Percentiles rank a stretch among this genome's conserved stretches.
These are phyloP conservation scores for Stenchaetothrips biformis DNA, from an alignment of 2,888 invertebrate genomes.

Conservation along the genomic window DNA sequence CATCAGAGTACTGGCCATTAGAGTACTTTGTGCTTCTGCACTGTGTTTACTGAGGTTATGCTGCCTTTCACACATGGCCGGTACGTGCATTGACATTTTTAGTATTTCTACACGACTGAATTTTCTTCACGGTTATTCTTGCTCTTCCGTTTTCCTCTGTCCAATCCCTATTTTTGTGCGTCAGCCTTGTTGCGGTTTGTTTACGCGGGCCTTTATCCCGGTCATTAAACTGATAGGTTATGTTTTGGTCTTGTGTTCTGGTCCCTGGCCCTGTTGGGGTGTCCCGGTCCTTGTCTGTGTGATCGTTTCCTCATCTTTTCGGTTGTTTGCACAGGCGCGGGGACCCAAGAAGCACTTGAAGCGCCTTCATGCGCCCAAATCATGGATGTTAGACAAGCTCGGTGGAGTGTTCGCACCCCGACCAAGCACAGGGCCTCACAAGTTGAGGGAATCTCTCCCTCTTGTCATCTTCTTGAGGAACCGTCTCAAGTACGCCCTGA, in stretches of 20 bases:
- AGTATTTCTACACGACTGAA: too few relatives aligned
- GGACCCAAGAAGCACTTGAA: slow-evolving; percentile 99
- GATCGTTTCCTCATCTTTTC: not conserved
- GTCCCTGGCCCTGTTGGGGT: not conserved
- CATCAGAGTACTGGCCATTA: not conserved
- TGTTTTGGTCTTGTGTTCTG: not conserved
- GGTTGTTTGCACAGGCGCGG: slow-evolving; percentile 66
- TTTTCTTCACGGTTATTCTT: too few relatives aligned
- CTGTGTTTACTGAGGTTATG: not conserved
- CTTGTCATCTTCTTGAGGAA: slow-evolving; percentile 95
- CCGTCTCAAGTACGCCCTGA: slow-evolving; percentile 95
- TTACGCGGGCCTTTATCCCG: not conserved
- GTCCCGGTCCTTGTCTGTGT: not conserved
- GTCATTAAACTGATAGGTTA: not conserved
- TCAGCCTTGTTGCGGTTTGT: not conserved
- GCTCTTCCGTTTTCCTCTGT: too few relatives aligned
- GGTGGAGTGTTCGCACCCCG: slow-evolving; percentile 97
- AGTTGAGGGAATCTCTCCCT: slow-evolving; percentile 93
- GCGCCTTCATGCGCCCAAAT: slow-evolving; percentile 97
- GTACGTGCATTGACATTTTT: not conserved
- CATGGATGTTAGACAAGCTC: slow-evolving; percentile 99
- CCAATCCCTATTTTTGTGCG: not conserved
- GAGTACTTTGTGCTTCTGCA: not conserved
- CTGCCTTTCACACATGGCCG: not conserved
- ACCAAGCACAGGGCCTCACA: slow-evolving; percentile 97